Evolutionary conservation across 2,113 vertebrate species (phyloP).

Genomic region (Callipepla squamata): DNA sequence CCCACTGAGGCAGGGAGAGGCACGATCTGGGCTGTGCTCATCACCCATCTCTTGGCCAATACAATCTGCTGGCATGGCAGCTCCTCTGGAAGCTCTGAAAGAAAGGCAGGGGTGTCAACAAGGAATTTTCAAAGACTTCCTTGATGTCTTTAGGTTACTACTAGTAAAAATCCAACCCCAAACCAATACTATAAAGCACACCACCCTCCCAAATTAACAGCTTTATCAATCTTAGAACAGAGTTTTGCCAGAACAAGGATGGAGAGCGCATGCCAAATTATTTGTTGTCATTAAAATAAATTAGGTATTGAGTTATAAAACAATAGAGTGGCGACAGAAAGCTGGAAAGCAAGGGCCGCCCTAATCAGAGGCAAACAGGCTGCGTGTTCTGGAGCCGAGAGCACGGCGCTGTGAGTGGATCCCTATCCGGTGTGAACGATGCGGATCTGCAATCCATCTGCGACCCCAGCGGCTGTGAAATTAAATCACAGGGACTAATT

Average conservation of each 20-base stretch:
- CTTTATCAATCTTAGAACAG: conserved; percentile 45
- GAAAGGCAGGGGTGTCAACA: background rate
- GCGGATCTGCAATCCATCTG: conserved; percentile 59
- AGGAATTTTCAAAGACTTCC: background rate
- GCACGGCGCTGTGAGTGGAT: background rate
- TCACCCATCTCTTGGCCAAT: background rate
- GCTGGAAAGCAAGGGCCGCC: conserved; percentile 58
- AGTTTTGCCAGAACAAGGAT: conserved; percentile 1
- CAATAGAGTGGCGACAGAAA: conserved; percentile 74
- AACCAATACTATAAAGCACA: background rate
- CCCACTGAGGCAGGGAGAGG: too few relatives aligned
- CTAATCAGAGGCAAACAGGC: conserved; percentile 32
- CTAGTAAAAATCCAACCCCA: background rate
- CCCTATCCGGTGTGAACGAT: background rate
- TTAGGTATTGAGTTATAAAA: conserved; percentile 57
- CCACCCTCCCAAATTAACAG: background rate
- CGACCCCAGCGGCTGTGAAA: background rate
- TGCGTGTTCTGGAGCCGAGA: background rate
- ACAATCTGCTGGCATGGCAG: background rate
- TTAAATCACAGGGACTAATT: background rate
- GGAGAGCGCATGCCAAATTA: conserved; percentile 60
- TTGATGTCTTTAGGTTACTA: background rate
- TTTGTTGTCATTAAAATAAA: conserved; percentile 71
- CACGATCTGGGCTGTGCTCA: background rate
- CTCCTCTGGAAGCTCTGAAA: background rate